Conservation (phyloP, 2,888 invertebrate genomes). For the Chymomyza procnemis region DNA sequence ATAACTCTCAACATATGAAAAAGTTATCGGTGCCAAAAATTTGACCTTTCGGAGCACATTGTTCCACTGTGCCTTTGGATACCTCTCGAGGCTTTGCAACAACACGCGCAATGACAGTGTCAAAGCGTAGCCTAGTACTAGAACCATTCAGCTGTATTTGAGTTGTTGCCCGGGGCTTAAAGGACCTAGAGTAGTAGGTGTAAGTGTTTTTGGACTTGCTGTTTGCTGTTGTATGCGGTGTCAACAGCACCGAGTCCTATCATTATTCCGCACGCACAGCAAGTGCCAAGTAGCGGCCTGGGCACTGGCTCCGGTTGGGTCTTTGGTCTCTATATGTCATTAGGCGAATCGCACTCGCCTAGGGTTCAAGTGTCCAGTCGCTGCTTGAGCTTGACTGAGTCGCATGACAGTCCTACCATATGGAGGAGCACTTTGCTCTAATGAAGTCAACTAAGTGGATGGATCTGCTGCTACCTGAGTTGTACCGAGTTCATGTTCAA, state of each 20-base stretch:
- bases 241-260: slow-evolving; percentile 45
- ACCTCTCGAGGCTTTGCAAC: background rate
- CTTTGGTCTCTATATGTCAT: slow-evolving; percentile 49
- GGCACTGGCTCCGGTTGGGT: background rate
- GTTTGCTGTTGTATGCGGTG: slow-evolving; percentile 9
- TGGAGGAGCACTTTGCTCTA: slow-evolving; percentile 38
- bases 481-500: background rate
- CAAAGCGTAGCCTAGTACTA: background rate
- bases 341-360: slow-evolving; percentile 52
- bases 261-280: slow-evolving; percentile 54
- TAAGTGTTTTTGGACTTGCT: slow-evolving; percentile 25
- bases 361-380: slow-evolving; percentile 56
- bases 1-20: too few relatives aligned
- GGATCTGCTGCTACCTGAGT: background rate
- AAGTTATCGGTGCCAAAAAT: too few relatives aligned
- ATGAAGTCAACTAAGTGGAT: slow-evolving; percentile 57
- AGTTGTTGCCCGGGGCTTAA: slow-evolving; percentile 27
- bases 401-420: background rate
- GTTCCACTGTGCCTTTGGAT: background rate
- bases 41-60: too few relatives aligned
- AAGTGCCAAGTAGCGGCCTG: background rate
- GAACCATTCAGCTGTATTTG: slow-evolving; percentile 2
- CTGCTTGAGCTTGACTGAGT: slow-evolving; percentile 12
- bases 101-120: slow-evolving; percentile 3
- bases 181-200: slow-evolving; percentile 27